Conservation (phyloP, 1,140 invertebrate species). For the Nasonia vitripennis region DNA sequence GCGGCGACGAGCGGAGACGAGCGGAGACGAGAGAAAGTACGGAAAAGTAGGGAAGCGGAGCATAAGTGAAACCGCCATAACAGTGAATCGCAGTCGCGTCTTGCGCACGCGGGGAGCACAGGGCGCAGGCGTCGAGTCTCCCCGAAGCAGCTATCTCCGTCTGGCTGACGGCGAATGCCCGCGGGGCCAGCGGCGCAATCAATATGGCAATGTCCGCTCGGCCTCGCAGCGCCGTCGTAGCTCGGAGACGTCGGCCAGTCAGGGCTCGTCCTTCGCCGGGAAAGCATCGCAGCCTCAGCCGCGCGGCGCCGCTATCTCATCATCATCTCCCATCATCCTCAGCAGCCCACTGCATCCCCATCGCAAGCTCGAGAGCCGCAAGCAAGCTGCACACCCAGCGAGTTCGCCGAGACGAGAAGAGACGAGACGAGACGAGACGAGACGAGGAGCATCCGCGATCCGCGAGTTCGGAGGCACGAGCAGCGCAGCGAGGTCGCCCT, state of each 20-base stretch:
- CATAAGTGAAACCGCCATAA: too few species aligned
- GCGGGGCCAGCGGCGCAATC: conserved; percentile 58
- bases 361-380: too few species aligned
- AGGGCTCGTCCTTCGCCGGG: conserved; percentile 61
- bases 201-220: conserved; percentile 73
- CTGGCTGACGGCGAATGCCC: not conserved
- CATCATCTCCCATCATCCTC: conserved; percentile 26
- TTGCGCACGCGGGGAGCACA: not conserved
- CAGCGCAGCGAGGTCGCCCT: not conserved
- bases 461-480: not conserved
- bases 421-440: too few species aligned
- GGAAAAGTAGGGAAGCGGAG: too few species aligned
- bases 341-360: not conserved
- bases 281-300: conserved; percentile 48
- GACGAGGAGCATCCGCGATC: not conserved
- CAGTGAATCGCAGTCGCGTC: too few species aligned
- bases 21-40: too few species aligned
- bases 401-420: too few species aligned
- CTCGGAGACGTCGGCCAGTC: conserved; percentile 23
- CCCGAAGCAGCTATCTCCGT: not conserved
- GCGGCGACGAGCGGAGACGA: too few species aligned
- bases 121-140: not conserved
- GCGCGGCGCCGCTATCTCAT: conserved; percentile 15
- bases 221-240: conserved; percentile 67
- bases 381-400: too few species aligned